Base-by-base conservation (phyloP, 2,113 vertebrate species). In the Neotoma lepida region DNA sequence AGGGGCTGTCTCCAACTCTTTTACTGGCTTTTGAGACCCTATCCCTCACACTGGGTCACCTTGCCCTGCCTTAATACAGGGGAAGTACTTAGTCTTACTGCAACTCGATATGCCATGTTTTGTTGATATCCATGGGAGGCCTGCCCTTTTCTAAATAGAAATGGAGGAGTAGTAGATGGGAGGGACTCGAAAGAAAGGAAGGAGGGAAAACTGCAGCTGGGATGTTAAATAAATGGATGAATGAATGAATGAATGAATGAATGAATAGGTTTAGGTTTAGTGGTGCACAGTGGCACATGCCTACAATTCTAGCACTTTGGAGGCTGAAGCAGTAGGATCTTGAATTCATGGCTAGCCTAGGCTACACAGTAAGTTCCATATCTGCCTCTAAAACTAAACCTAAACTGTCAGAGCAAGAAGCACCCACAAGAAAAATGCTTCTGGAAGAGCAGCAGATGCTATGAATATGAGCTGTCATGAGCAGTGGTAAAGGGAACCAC, bases 381-480 rank as follows among this genome's bases (percentile, higher is more conserved):
- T 6, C 6, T 82, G 80, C 26, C 56, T 61, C 56, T 61, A 86
- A 22, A 44, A 49, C 33, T 7, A 66, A 68, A 68, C 7, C 35
- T 18, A 26, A 68, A 87, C 6, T n/a, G 44, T 54, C n/a, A 71
- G 82, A 9, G 30, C 78, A 17, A 66, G 28, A n/a, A 61, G 14
- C 4, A 94, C 54, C 20, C 39, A 13, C 14, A 90, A 78, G 91
- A 84, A 88, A 94, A n/a, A 81, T 33, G 46, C 20, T 56, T 84
- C 54, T 84, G 44, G 33, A 0, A 54, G 49, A 28, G n/a, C 33
- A 46, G 41, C 22, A n/a, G 41, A 81, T 54, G 22, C 89, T 73
- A 71, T 20, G 54, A 33, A 76, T 0, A 74, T 6, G 13, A 17
- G 44, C 8, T 26, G 3, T 35, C 14, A 46, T 2, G 8, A 51